Evolutionary conservation across 2,888 invertebrate species (phyloP), one percentile per base, ranked within the genome.

Genomic region (Dorcus hopei): DNA sequence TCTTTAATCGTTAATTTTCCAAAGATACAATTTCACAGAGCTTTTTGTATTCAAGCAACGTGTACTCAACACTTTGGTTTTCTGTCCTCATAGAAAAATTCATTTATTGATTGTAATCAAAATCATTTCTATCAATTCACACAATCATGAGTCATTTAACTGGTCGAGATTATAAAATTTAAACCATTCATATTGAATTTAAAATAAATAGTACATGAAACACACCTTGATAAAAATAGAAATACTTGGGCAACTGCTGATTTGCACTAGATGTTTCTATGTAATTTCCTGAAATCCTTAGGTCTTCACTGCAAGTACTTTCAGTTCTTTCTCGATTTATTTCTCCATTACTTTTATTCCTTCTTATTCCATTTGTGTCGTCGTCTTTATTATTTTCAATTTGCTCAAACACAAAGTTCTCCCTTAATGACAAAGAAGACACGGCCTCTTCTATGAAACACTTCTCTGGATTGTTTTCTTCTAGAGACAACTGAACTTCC

Each of bases 381-480:
- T 45, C 26, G 9, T 23, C 5, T n/a, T 9, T 19, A 23, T 39
- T 33, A 23, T 45, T 43, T n/a, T 59, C 61, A 80, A 72, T 77
- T 70, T 59, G 79, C 76, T 54, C 61, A 16, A 68, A 65, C 49
- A 79, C 49, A 71, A 70, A 47, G 70, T 72, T 62, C 77, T 83
- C 79, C 72, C 90, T 82, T 52, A 78, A 72, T 55, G 81, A 80
- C 7, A 94, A 79, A 73, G 90, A 83, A 51, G 84, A 77, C 51
- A 95, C 77, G 9, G 96, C 96, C 78, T 93, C 87, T 73, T 95
- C 88, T 64, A 95, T 86, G 72, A 91, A 97, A 68, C 90, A 87
- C 70, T 87, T 85, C 80, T 97, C 96, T 1, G 94, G 90, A 69
- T 87, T 87, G 64, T 87, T 85, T 66, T 87, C 85, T 73, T 89